Base-by-base conservation (phyloP, 2,113 vertebrate genomes). In the Pseudois nayaur region DNA sequence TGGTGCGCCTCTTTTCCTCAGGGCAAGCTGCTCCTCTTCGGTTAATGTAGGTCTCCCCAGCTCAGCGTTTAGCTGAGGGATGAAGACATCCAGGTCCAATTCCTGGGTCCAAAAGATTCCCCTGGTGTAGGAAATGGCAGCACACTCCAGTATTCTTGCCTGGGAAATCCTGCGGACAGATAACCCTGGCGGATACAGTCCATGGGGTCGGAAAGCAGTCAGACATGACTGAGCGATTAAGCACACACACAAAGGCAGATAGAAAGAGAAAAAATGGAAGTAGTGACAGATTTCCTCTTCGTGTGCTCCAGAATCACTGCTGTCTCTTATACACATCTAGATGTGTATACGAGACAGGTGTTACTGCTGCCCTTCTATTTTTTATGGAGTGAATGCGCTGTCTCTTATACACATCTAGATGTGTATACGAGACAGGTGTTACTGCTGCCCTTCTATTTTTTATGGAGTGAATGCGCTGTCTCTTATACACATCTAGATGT, bases 11-110 rank as follows among this genome's bases (percentile, higher is more conserved):
- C 27, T 95, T 15, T 71, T 71, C 23, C 74, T 81, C 10, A 3
- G 43, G 25, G 45, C 23, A 17, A 33, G 13, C 11, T 4, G 0
- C 27, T 81, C 64, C 21, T 17, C 16, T 13, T 40, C 6, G 0
- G 27, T 33, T 36, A 19, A 29, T 8, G 1, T 60, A 67, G 45
- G 9, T 76, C 43, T 82, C 29, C 31, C 57, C 23, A 27, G 2
- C 16, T 40, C 14, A 50, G 17, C 23, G 4, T 1, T 52, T 19
- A 45, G 4, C 64, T 85, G 40, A 76, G 40, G 40, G 71, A 27
- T 43, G 11, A 27, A 76, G 71, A 14, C 23, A 15, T 7, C 14
- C 71, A 27, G 40, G 36, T 76, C 71, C 12, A 43, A 2, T 43
- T 27, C 40, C 23, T 76, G 71, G 23, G 71, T 43, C 71, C 36